phyloP scores from a whole-genome alignment of 1,140 invertebrate species.

The Pantala flavescens region DNA sequence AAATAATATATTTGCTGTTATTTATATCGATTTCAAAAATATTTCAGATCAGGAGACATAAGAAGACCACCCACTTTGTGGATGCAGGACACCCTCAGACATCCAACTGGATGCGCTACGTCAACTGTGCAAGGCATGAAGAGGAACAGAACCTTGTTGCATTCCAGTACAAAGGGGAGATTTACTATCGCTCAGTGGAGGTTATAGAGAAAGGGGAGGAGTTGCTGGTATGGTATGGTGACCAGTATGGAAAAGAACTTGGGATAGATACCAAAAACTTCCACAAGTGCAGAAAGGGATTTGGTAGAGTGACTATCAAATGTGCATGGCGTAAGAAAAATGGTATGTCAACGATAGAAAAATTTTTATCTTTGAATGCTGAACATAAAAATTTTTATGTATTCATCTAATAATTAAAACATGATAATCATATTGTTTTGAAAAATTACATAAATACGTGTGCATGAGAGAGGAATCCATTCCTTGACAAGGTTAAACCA shows the following conservation, averaged over 20 bases:
- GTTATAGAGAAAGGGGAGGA: constrained; percentile 39
- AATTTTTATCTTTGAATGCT: too few relatives aligned
- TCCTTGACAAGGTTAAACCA: too few relatives aligned
- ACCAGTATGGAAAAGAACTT: constrained; percentile 35
- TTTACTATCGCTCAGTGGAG: constrained; percentile 45
- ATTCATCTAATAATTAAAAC: too few relatives aligned
- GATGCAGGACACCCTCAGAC: constrained; percentile 34
- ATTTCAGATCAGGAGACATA: constrained; percentile 23
- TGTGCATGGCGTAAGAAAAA: too few relatives aligned
- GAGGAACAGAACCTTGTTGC: constrained; percentile 45
- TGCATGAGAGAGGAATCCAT: too few relatives aligned
- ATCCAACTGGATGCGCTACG: constrained; percentile 49
- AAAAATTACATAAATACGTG: too few relatives aligned
- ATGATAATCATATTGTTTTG: too few relatives aligned
- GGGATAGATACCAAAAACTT: constrained; percentile 25
- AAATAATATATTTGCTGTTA: too few relatives aligned
- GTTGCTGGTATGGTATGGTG: constrained; percentile 45
- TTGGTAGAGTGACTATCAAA: too few relatives aligned
- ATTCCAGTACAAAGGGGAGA: constrained; percentile 42
- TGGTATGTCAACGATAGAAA: too few relatives aligned
- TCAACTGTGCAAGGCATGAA: constrained; percentile 43
- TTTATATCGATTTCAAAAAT: background rate
- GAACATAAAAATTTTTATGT: too few relatives aligned
- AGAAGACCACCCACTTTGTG: constrained; percentile 31
- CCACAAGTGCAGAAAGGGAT: background rate